Base-by-base conservation (phyloP, 2,113 vertebrate species). In the Epinephelus cyanopodus region DNA sequence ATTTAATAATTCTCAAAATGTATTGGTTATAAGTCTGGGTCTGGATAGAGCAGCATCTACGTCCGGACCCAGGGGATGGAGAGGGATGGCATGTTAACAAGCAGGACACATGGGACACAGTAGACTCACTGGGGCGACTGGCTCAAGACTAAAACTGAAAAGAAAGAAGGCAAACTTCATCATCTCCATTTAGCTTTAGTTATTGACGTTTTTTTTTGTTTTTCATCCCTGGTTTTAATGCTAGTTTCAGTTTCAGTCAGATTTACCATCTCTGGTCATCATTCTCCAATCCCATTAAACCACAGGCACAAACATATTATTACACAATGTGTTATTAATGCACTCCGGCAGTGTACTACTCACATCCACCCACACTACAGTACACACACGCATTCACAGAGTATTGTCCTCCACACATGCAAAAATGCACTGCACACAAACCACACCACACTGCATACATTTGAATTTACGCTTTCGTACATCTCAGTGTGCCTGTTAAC, bases 301-400 rank as follows among this genome's bases (percentile, higher is more conserved):
- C 74, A 10, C 69, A 74, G 9, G 42, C 52, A 45, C 39, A 76
- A 79, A 57, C 60, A 45, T 74, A 15, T 74, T 74, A 82, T 90
- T 82, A 71, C 75, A 66, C 62, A 83, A 83, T 21, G 0, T 81
- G 79, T 83, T 88, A 70, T 83, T 83, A 84, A 77, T 67, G 71
- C 23, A 56, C 61, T 67, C 19, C 73, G 74, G 71, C 64, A 75
- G 68, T 25, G 11, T 37, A 45, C 63, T 37, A 48, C 66, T 67
- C 71, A 12, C 63, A 74, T 64, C 73, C 77, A 58, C 82, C 74
- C 80, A 37, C 58, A 7, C n/a, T 13, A 23, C 53, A 23, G 19
- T 3, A 23, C 53, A 56, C 74, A 56, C 82, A 25, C 65, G 81
- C 72, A 76, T 3, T 45, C 45, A 11, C 48, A 47, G 12, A 12